phyloP scores from a whole-genome alignment of 2,113 vertebrate genomes.

The Mirza zaza region DNA sequence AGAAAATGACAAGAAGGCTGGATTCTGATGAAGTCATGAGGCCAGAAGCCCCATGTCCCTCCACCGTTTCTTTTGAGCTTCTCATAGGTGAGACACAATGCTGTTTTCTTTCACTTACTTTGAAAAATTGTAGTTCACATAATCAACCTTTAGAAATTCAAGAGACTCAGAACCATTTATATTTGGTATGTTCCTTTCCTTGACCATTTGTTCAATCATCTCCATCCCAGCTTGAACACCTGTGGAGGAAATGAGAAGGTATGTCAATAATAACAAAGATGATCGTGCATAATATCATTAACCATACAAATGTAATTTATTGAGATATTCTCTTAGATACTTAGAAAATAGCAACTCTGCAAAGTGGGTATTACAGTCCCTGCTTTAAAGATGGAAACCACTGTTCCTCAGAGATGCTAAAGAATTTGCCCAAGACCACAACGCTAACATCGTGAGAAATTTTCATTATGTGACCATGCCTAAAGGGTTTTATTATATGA shows the following conservation, averaged over 20 bases:
- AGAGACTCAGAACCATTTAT: slow-evolving; percentile 68
- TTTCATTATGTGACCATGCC: not conserved
- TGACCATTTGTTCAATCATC: slow-evolving; percentile 54
- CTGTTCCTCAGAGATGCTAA: not conserved
- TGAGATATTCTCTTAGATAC: not conserved
- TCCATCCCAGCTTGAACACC: slow-evolving; percentile 66
- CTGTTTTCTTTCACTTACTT: slow-evolving; percentile 69
- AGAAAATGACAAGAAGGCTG: not conserved
- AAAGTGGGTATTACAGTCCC: not conserved
- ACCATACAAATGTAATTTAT: not conserved
- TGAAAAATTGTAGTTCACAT: slow-evolving; percentile 76
- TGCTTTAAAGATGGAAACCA: not conserved
- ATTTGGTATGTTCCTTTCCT: slow-evolving; percentile 63
- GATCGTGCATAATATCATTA: not conserved
- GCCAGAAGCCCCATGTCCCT: not conserved
- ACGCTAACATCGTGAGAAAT: not conserved
- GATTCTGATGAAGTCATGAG: not conserved
- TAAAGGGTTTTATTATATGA: not conserved
- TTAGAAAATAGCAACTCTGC: not conserved
- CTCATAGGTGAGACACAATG: not conserved
- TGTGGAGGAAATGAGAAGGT: slow-evolving; percentile 31
- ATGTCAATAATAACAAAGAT: not conserved
- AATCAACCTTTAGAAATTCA: slow-evolving; percentile 74
- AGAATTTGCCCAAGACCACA: not conserved
- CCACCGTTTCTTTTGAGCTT: not conserved